Percentiles rank a stretch among this genome's conserved stretches.
These are phyloP conservation scores for Mimachlamys varia DNA, from an alignment of 2,888 invertebrate species.

Conservation along the genomic window DNA sequence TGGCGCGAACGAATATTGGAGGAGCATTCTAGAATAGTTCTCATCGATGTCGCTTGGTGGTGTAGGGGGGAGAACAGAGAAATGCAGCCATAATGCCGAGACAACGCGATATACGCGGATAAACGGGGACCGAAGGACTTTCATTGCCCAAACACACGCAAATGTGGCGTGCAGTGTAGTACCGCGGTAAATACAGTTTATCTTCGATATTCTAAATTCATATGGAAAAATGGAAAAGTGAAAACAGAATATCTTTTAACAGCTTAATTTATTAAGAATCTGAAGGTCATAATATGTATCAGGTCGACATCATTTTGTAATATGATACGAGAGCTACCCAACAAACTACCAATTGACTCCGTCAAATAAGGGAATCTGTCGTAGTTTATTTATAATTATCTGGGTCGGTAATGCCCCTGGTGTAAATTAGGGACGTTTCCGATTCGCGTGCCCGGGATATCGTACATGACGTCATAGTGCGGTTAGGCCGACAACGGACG, in stretches of 20 bases:
- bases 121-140: neutral
- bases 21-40: neutral
- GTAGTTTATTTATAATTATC: neutral
- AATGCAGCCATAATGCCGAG: neutral
- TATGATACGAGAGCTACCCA: too few species aligned
- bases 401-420: neutral
- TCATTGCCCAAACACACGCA: neutral
- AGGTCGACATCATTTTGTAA: too few species aligned
- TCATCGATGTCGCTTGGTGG: neutral
- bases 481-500: neutral
- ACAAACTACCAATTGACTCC: too few species aligned
- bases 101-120: neutral
- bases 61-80: neutral
- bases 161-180: neutral
- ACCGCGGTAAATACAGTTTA: neutral
- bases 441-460: neutral
- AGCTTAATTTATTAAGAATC: too few species aligned
- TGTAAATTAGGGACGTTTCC: neutral
- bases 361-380: neutral
- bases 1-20: slow-evolving; percentile 24
- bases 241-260: too few species aligned
- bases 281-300: too few species aligned
- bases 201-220: neutral
- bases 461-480: neutral
- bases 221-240: neutral